Percentiles rank a stretch among this genome's conserved stretches.
Conservation (phyloP, 1,140 invertebrate species). For the Homalodisca vitripennis region DNA sequence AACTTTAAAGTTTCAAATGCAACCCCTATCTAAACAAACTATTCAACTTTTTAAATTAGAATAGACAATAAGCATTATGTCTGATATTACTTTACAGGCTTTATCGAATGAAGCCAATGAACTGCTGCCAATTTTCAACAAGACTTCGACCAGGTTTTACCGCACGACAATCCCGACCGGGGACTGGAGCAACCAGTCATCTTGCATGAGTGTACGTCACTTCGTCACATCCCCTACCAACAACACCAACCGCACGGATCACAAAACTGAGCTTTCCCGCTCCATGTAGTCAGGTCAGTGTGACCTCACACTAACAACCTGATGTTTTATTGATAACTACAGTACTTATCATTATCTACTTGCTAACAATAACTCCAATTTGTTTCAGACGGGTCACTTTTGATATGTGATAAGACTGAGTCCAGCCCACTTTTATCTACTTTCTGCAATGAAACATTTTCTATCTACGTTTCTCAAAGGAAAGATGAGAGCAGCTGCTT, state of each 20-base stretch:
- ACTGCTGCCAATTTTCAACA: constrained; percentile 94
- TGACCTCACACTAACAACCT: no score
- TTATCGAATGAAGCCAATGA: constrained; percentile 95
- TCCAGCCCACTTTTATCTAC: neutral
- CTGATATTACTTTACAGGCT: constrained; percentile 69
- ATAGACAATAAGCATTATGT: neutral
- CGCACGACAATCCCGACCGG: constrained; percentile 71
- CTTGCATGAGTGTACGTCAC: constrained; percentile 27
- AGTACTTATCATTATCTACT: no score
- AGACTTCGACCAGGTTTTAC: constrained; percentile 90
- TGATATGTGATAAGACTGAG: neutral
- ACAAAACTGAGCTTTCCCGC: neutral
- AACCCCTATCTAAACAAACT: neutral
- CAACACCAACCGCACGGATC: neutral
- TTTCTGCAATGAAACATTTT: neutral
- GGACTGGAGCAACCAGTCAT: constrained; percentile 67
- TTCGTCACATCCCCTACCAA: neutral
- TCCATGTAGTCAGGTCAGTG: neutral
- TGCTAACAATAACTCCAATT: no score
- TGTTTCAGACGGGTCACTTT: neutral
- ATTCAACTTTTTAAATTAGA: neutral
- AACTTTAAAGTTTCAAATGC: neutral
- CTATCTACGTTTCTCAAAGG: neutral
- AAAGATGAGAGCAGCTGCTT: no score
- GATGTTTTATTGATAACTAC: no score